phyloP scores from a whole-genome alignment of 1,140 invertebrate species.

The Sarcophaga bullata region DNA sequence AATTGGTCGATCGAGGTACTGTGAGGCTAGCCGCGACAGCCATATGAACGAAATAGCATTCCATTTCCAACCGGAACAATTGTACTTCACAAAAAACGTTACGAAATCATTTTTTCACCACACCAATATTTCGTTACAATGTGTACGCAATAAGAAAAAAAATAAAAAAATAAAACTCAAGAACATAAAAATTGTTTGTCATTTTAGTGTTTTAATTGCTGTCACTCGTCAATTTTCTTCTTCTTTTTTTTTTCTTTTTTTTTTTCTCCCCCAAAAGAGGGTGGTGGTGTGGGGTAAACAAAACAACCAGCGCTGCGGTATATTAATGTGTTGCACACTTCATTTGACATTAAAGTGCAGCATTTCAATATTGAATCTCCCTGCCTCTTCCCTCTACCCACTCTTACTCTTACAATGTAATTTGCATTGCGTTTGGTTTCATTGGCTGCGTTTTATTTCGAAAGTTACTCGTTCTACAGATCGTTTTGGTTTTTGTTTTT shows the following conservation, averaged over 20 bases:
- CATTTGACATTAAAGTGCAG: slow-evolving; percentile 41
- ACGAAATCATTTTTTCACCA: not conserved
- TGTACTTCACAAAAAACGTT: no score
- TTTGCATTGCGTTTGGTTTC: slow-evolving; percentile 3
- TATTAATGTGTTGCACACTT: slow-evolving; percentile 42
- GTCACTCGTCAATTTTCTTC: slow-evolving; percentile 31
- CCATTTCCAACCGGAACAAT: no score
- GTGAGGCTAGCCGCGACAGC: no score
- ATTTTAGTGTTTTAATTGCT: slow-evolving; percentile 37
- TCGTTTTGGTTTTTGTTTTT: no score
- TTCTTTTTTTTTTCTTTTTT: no score
- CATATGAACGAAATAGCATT: no score
- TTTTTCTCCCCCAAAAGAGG: not conserved
- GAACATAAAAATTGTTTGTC: slow-evolving; percentile 14
- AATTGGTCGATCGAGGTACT: no score
- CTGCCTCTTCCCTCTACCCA: not conserved
- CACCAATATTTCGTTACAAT: not conserved
- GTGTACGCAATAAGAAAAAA: no score
- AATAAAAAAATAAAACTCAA: not conserved
- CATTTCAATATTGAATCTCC: not conserved
- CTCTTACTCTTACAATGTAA: not conserved
- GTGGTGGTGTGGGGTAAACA: not conserved
- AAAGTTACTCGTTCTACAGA: no score
- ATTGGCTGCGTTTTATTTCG: not conserved
- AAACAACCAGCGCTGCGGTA: not conserved